phyloP scores from a whole-genome alignment of 1,140 invertebrate species.

The Drosophila parabipectinata region DNA sequence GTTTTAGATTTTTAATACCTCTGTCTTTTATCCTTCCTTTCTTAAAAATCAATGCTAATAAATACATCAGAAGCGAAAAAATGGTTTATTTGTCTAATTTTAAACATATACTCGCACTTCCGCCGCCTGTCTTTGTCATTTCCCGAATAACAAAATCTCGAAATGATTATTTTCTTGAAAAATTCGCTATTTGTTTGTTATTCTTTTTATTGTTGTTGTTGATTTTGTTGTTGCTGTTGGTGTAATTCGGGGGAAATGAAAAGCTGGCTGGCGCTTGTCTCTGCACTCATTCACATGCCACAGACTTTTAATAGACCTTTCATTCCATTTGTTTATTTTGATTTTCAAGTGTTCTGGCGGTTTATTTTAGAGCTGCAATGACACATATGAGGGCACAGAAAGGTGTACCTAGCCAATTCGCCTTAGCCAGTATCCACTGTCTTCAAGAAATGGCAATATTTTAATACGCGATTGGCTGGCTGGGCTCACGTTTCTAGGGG shows the following conservation, averaged over 20 bases:
- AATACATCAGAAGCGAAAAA: slow-evolving; percentile 30
- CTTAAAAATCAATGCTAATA: slow-evolving; percentile 7
- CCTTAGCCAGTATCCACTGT: not conserved
- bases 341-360: slow-evolving; percentile 7
- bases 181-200: slow-evolving; percentile 42
- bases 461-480: slow-evolving; percentile 24
- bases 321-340: slow-evolving; percentile 29
- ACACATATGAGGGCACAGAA: slow-evolving; percentile 16
- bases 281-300: slow-evolving; percentile 39
- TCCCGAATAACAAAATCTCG: slow-evolving; percentile 25
- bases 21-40: slow-evolving; percentile 13
- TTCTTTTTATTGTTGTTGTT: slow-evolving; percentile 21
- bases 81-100: slow-evolving; percentile 39
- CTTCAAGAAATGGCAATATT: slow-evolving; percentile 4
- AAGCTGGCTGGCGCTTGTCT: slow-evolving; percentile 48
- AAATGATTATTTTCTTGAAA: slow-evolving; percentile 45
- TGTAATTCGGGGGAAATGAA: slow-evolving; percentile 34
- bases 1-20: too few relatives aligned
- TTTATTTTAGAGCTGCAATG: slow-evolving; percentile 47
- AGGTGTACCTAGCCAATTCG: too few relatives aligned
- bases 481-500: slow-evolving; percentile 39
- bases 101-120: slow-evolving; percentile 27
- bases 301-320: slow-evolving; percentile 40
- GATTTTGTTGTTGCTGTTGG: slow-evolving; percentile 23
- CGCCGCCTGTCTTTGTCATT: slow-evolving; percentile 46